Evolutionary conservation across 2,888 invertebrate genomes (phyloP), one percentile per base, ranked within the genome.

Genomic region (Esperia sulphurella): DNA sequence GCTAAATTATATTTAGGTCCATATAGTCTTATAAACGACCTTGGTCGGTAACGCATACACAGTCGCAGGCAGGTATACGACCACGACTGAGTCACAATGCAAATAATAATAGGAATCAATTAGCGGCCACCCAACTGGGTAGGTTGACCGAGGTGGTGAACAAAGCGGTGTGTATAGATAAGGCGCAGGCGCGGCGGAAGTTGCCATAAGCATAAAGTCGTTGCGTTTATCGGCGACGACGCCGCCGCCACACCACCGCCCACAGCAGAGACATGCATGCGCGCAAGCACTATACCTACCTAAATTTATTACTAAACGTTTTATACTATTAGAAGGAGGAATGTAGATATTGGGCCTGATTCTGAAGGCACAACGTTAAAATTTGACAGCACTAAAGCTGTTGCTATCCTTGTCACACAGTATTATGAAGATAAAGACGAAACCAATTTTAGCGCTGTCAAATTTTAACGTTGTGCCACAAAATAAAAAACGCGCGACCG

Each of bases 91-190:
- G 60, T 74, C 66, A 68, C 54, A 57, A 50, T 55, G 59, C 51
- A 57, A 68, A 68, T 71, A 71, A 69, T 74, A 74, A 71, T 74
- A 69, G 65, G 63, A 75, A 69, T 71, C 71, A 75, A 78, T 79
- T 77, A 79, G 68, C 61, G 59, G 55, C 53, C 59, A 66, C 65
- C 71, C 69, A 68, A 72, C 76, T 69, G 65, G 70, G 67, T 64
- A 61, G 54, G 69, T 67, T 58, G 72, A 68, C 62, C 72, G 68
- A 75, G 71, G 58, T 68, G 63, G 63, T 64, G 71, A 79, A 82
- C 79, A 81, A 82, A 83, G 80, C 63, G 59, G 61, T 59, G 58
- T n/a, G n/a, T n/a, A n/a, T 62, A 68, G 77, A 78, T 78, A 80
- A 74, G 75, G 72, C 61, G 55, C 61, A 58, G 61, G 55, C 59